Conservation (phyloP, 2,113 vertebrate genomes). For the Entomyzon cyanotis region DNA sequence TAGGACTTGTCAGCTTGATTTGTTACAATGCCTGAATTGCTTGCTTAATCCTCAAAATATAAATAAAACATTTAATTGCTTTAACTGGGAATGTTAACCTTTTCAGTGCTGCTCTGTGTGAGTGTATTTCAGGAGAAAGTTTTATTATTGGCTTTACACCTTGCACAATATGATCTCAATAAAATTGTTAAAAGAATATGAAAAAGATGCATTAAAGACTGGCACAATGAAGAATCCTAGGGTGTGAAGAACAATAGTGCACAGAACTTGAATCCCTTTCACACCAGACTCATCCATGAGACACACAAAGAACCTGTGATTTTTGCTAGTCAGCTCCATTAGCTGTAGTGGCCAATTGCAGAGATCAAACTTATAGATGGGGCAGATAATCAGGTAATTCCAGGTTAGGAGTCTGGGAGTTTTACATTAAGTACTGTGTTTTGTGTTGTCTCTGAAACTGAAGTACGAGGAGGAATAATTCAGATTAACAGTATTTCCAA, state of each 20-base stretch:
- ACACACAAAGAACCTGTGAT: background rate
- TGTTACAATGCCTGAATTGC: slow-evolving; percentile 46
- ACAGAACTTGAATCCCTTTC: background rate
- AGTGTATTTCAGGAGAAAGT: background rate
- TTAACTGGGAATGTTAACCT: slow-evolving; percentile 40
- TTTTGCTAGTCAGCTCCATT: background rate
- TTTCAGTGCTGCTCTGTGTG: background rate
- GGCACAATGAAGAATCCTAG: background rate
- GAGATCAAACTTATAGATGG: background rate
- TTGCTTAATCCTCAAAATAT: slow-evolving; percentile 57
- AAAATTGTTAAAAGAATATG: background rate
- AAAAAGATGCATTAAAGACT: background rate
- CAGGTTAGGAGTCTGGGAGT: background rate
- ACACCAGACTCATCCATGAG: background rate
- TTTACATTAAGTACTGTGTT: background rate
- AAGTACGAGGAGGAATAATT: background rate
- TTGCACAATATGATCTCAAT: background rate
- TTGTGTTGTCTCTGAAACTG: background rate
- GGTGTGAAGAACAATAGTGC: background rate
- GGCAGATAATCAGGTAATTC: background rate
- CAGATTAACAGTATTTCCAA: background rate
- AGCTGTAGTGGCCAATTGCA: fast-evolving
- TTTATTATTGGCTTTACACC: background rate
- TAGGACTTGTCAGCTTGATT: slow-evolving; percentile 61
- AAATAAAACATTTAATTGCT: slow-evolving; percentile 62